These are phyloP conservation scores for Lucinisca nassula DNA, from an alignment of 2,888 invertebrate species.

Conservation along the genomic window DNA sequence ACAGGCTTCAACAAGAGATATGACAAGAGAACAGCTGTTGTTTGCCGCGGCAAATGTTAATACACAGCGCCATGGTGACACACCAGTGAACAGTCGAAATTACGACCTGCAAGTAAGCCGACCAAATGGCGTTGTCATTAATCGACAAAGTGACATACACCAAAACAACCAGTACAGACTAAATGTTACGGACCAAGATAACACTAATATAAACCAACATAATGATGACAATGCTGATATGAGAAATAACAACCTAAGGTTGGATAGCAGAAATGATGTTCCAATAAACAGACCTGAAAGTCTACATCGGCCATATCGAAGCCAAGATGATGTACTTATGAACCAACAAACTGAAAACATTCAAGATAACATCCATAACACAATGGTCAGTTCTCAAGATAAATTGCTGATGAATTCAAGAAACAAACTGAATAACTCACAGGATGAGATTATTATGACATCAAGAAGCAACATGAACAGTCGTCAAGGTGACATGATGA, in stretches of 20 bases:
- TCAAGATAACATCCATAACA: neutral
- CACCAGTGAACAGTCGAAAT: slow-evolving; percentile 35
- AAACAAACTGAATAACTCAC: neutral
- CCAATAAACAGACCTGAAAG: slow-evolving; percentile 26
- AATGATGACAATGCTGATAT: neutral
- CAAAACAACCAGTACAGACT: neutral
- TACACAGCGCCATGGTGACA: neutral
- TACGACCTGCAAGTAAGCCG: slow-evolving; percentile 52
- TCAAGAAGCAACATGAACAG: neutral
- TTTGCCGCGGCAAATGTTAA: neutral
- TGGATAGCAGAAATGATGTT: slow-evolving; percentile 53
- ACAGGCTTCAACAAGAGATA: neutral
- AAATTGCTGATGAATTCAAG: neutral
- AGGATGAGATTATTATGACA: neutral
- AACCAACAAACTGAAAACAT: neutral
- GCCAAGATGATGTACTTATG: neutral
- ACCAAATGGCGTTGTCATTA: slow-evolving; percentile 53
- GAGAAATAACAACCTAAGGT: slow-evolving; percentile 33
- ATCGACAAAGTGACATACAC: slow-evolving; percentile 38
- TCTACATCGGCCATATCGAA: neutral
- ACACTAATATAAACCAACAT: neutral
- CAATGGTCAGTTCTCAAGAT: neutral
- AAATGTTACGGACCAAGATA: neutral
- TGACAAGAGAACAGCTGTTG: neutral
- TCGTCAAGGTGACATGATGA: neutral